These are phyloP conservation scores for Strigops habroptila DNA, from an alignment of 2,113 vertebrate genomes.

Conservation along the genomic window DNA sequence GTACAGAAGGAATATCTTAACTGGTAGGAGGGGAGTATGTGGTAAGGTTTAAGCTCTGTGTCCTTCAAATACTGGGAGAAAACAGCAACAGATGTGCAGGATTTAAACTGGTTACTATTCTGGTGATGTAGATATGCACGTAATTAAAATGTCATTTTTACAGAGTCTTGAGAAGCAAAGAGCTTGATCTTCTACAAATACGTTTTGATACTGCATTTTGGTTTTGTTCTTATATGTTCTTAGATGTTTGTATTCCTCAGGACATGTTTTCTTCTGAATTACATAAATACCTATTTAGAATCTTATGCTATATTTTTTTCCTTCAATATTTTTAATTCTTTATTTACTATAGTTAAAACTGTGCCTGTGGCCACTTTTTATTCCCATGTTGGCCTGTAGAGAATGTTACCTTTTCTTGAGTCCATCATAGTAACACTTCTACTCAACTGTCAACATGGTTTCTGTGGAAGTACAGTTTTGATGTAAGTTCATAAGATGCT, in stretches of 20 bases:
- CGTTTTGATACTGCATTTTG: neutral
- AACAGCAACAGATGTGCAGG: neutral
- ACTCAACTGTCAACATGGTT: neutral
- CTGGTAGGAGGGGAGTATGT: neutral
- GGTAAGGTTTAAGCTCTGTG: neutral
- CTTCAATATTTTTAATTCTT: neutral
- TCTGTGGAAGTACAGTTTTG: neutral
- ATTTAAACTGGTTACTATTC: neutral
- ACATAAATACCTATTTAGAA: neutral
- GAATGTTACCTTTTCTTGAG: neutral
- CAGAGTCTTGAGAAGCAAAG: neutral
- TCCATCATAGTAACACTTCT: neutral
- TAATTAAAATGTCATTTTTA: neutral
- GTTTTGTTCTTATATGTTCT: neutral
- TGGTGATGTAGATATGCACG: neutral
- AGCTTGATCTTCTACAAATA: neutral
- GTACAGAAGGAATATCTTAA: neutral
- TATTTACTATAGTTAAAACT: neutral
- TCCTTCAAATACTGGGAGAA: neutral
- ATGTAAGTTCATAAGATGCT: neutral
- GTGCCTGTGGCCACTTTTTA: neutral
- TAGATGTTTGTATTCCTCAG: neutral
- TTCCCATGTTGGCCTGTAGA: neutral
- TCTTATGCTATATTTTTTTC: neutral
- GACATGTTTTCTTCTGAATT: neutral